Conservation (phyloP, 2,888 invertebrate species). For the Dasysyrphus albostriatus region DNA sequence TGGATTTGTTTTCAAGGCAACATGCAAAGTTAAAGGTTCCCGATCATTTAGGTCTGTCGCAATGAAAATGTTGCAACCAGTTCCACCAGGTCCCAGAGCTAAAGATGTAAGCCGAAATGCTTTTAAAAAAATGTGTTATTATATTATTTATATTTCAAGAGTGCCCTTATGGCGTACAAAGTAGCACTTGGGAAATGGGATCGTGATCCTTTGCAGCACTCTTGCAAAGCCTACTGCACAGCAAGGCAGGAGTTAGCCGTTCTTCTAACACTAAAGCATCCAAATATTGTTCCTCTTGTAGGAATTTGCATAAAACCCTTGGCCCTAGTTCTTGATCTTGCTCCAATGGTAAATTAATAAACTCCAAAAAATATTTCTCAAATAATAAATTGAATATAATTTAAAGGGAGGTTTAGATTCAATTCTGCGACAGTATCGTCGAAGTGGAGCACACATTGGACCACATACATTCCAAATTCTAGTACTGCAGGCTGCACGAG, state of each 20-base stretch:
- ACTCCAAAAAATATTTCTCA: not conserved
- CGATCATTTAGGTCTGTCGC: slow-evolving; percentile 90
- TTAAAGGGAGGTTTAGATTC: slow-evolving; percentile 92
- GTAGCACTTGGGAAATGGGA: slow-evolving; percentile 95
- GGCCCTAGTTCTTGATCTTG: slow-evolving; percentile 94
- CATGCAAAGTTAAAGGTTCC: slow-evolving; percentile 86
- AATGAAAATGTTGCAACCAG: slow-evolving; percentile 97
- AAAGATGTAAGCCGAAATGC: slow-evolving; percentile 80
- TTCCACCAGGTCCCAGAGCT: slow-evolving; percentile 88
- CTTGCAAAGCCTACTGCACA: slow-evolving; percentile 98
- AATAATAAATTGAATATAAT: not conserved
- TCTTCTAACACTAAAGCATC: slow-evolving; percentile 92
- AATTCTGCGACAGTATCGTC: slow-evolving; percentile 92
- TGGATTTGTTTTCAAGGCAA: slow-evolving; percentile 96
- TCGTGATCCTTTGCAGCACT: slow-evolving; percentile 94
- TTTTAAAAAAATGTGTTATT: not conserved
- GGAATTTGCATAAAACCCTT: slow-evolving; percentile 96
- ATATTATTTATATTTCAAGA: slow-evolving; percentile 77
- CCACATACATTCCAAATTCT: slow-evolving; percentile 92
- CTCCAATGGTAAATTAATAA: slow-evolving; percentile 86
- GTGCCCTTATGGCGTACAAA: slow-evolving; percentile 84
- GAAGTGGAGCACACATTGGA: slow-evolving; percentile 92
- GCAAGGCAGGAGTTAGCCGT: slow-evolving; percentile 97
- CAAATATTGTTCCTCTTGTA: slow-evolving; percentile 95
- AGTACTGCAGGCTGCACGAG: slow-evolving; percentile 95